A percentile compares a stretch with the other conserved stretches of the same genome.
Conservation (phyloP, 2,113 vertebrate genomes). For the Sakesphorus luctuosus region DNA sequence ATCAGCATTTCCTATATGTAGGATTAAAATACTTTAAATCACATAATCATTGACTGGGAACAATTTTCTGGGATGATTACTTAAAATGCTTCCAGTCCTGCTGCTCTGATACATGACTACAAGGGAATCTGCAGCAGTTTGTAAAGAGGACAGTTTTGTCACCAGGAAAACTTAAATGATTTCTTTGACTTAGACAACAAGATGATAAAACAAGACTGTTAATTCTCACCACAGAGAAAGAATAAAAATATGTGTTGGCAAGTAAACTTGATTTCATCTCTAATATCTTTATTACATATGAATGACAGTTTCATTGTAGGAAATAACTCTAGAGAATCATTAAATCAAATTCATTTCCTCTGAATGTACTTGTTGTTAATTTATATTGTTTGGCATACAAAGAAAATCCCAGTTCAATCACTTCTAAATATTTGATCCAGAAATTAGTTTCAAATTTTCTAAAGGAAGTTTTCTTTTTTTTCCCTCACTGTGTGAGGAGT, state of each 20-base stretch:
- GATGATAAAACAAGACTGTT: not conserved
- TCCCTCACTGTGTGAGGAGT: not conserved
- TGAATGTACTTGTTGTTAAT: conserved; percentile 11
- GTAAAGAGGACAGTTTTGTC: not conserved
- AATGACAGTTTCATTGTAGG: conserved; percentile 22
- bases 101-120: not conserved
- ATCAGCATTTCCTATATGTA: not conserved
- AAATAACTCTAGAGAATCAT: conserved; percentile 24
- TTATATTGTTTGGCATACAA: conserved; percentile 3
- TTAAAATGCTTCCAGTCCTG: not conserved
- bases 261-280: not conserved
- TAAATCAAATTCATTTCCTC: conserved; percentile 33
- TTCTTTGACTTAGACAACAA: not conserved
- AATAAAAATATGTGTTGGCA: not conserved
- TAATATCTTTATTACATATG: not conserved
- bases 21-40: not conserved
- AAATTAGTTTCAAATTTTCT: not conserved
- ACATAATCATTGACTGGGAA: not conserved
- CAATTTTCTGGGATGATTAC: not conserved
- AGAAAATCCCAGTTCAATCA: not conserved
- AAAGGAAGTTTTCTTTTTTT: not conserved
- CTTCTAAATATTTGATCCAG: not conserved
- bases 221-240: not conserved
- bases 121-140: not conserved
- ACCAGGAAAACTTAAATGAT: not conserved